Conservation (phyloP, 1,140 invertebrate species). For the Psilanteris sp. region DNA sequence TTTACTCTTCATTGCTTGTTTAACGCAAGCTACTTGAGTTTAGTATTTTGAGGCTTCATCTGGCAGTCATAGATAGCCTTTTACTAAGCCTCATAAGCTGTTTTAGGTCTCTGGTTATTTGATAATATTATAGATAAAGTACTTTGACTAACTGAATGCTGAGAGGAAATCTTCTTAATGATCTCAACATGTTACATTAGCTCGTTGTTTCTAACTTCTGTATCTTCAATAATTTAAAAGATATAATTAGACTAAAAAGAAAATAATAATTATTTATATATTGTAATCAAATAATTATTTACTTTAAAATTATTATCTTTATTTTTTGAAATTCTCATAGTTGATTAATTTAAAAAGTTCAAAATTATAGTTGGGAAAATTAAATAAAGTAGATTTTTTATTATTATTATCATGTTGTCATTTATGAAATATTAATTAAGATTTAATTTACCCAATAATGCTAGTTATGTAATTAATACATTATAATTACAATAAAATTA, state of each 20-base stretch:
- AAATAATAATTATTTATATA: slow-evolving; percentile 15
- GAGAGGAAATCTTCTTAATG: slow-evolving; percentile 54
- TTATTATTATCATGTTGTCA: too few relatives aligned
- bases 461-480: too few relatives aligned
- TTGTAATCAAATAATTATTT: not conserved
- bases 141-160: slow-evolving; percentile 63
- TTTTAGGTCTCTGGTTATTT: slow-evolving; percentile 47
- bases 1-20: slow-evolving; percentile 78
- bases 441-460: too few relatives aligned
- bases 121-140: slow-evolving; percentile 52
- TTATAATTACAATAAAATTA: too few relatives aligned
- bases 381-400: too few relatives aligned
- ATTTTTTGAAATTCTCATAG: too few relatives aligned
- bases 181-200: slow-evolving; percentile 62
- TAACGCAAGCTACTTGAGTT: slow-evolving; percentile 56
- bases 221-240: slow-evolving; percentile 50
- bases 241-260: slow-evolving; percentile 53
- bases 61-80: slow-evolving; percentile 64
- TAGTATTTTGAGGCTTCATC: slow-evolving; percentile 59
- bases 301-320: too few relatives aligned
- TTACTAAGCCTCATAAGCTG: slow-evolving; percentile 54
- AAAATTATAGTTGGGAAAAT: too few relatives aligned
- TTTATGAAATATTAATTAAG: too few relatives aligned
- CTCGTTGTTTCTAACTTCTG: slow-evolving; percentile 39
- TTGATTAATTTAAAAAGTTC: too few relatives aligned